Evolutionary conservation across 2,888 invertebrate species (phyloP).

Genomic region (Hybos culiciformis): DNA sequence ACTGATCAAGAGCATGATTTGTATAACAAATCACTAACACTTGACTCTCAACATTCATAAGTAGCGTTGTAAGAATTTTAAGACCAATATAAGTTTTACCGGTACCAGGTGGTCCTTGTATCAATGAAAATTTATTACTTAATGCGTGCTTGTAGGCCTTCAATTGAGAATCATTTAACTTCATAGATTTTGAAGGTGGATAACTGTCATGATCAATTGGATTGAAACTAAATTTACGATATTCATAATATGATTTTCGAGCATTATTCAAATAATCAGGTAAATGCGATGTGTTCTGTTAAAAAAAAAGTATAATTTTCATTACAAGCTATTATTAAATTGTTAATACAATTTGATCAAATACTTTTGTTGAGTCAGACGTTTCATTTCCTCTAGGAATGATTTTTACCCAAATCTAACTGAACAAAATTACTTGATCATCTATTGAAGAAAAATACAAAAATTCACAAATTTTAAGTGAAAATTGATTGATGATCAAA

Average conservation of each 20-base stretch:
- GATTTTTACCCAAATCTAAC: too few species aligned
- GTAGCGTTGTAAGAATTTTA: constrained; percentile 53
- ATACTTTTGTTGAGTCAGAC: too few species aligned
- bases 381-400: too few species aligned
- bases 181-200: constrained; percentile 37
- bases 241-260: constrained; percentile 14
- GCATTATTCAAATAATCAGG: constrained; percentile 32
- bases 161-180: constrained; percentile 52
- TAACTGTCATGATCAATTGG: constrained; percentile 27
- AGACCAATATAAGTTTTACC: constrained; percentile 73
- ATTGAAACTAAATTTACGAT: constrained; percentile 19
- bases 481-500: too few species aligned
- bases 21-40: constrained; percentile 71
- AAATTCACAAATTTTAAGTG: too few species aligned
- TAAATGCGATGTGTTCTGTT: constrained; percentile 12
- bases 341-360: too few species aligned
- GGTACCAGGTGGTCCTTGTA: constrained; percentile 82
- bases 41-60: constrained; percentile 44
- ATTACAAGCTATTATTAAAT: background rate
- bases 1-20: constrained; percentile 79
- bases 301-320: constrained; percentile 1
- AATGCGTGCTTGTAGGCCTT: constrained; percentile 53
- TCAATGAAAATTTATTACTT: constrained; percentile 56
- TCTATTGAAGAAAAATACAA: too few species aligned
- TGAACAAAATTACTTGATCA: too few species aligned